Conservation (phyloP, 2,113 vertebrate genomes). For the Otolemur garnettii region DNA sequence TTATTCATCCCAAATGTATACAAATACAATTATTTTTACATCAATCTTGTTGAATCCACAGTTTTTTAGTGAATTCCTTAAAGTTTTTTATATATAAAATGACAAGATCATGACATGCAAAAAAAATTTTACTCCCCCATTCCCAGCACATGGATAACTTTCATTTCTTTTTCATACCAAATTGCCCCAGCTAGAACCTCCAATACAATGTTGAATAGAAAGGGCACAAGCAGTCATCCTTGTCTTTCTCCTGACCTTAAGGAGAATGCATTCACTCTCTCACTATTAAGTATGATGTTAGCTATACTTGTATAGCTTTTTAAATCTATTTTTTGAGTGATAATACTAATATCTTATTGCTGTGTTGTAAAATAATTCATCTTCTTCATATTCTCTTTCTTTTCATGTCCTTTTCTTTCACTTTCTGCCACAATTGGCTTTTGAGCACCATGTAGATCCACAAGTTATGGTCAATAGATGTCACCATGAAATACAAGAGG, state of each 20-base stretch:
- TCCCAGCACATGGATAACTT: neutral
- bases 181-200: neutral
- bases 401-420: neutral
- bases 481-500: constrained; percentile 32
- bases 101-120: neutral
- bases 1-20: neutral
- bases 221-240: neutral
- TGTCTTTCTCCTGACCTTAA: constrained; percentile 8
- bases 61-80: neutral
- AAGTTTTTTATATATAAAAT: neutral
- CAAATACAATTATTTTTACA: neutral
- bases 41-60: neutral
- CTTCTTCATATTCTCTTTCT: neutral
- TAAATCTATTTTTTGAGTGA: neutral
- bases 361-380: neutral
- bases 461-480: neutral
- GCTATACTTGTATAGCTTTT: neutral
- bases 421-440: constrained; percentile 12
- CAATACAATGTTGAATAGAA: neutral
- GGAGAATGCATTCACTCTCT: no score
- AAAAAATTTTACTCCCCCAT: neutral
- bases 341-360: neutral
- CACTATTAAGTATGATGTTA: neutral
- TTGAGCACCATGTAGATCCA: neutral
- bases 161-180: constrained; percentile 13